Evolutionary conservation across 2,797 vertebrate species (phyloP).

Genomic region (Pampus argenteus): DNA sequence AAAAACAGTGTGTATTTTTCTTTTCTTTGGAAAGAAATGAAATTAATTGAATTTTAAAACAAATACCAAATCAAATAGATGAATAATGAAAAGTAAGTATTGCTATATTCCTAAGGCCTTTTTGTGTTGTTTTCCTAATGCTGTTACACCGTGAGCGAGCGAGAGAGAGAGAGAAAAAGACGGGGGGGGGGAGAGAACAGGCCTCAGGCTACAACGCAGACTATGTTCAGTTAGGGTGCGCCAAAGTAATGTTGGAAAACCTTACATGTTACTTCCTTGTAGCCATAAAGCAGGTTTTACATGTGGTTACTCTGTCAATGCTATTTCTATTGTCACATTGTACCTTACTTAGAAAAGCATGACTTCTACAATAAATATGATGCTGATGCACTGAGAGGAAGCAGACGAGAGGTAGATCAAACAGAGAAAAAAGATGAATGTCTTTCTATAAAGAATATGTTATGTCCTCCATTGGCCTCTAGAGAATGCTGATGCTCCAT

Average conservation of each 20-base stretch:
- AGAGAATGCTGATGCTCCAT: constrained; percentile 80
- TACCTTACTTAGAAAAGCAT: constrained; percentile 19
- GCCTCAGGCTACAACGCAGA: background rate
- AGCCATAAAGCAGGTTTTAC: constrained; percentile 36
- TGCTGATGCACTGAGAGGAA: constrained; percentile 20
- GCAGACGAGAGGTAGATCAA: constrained; percentile 42
- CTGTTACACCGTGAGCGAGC: background rate
- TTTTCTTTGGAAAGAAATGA: no score
- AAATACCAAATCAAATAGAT: no score
- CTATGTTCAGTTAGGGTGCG: constrained; percentile 36
- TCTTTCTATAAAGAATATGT: constrained; percentile 41
- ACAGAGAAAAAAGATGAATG: constrained; percentile 47
- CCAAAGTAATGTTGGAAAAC: background rate
- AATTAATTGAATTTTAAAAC: no score
- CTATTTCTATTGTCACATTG: background rate
- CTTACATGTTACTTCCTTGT: background rate
- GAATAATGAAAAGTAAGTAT: no score
- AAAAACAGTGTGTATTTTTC: no score
- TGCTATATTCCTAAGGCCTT: no score
- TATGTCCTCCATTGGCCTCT: constrained; percentile 65
- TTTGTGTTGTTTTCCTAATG: no score
- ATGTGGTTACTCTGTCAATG: background rate
- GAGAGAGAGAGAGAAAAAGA: background rate
- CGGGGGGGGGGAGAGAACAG: no score
- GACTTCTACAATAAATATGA: constrained; percentile 41